Base-by-base conservation (phyloP, 2,797 vertebrate species). In the Sebastes oblongus region DNA sequence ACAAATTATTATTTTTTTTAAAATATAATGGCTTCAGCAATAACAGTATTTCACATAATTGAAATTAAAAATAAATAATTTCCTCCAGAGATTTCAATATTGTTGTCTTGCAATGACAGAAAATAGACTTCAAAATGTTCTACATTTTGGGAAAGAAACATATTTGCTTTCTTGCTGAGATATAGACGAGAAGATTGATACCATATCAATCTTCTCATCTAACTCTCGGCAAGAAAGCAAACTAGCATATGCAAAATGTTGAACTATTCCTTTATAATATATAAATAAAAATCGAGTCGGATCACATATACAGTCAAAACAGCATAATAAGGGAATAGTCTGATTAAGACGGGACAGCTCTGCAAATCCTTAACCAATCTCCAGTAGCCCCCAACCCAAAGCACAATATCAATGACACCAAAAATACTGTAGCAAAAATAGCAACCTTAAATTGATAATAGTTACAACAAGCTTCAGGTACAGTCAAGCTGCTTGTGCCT, bases 381-480 rank as follows among this genome's bases (percentile, higher is more conserved):
- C 30, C 8, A 69, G 34, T 64, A 18, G 27, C 18, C 30, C 16
- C 46, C 42, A 78, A 79, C 54, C 75, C 80, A 85, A 89, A 83
- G 76, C 85, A 90, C 91, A 89, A 90, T 78, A 90, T 89, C 75
- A 79, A 93, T 52, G 42, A 88, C 91, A 90, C 81, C 77, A 75
- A 91, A 86, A 90, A 89, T 83, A 88, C 83, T 64, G 87, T 92
- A 93, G 90, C 91, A 93, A 94, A 94, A 94, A 91, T 92, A 92
- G 82, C 80, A 42, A 89, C 82, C 82, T 81, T 56, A 76, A 88
- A 82, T 74, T 59, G 72, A 83, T 77, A 84, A 62, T 77, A 86
- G 71, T 87, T 88, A 91, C 86, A 89, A 77, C 70, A 67, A 91
- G 88, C 85, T 87, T 77, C 55, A 86, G 90, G 82, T 88, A 75